Base-by-base conservation (phyloP, 2,113 vertebrate genomes). In the Elachura formosa region DNA sequence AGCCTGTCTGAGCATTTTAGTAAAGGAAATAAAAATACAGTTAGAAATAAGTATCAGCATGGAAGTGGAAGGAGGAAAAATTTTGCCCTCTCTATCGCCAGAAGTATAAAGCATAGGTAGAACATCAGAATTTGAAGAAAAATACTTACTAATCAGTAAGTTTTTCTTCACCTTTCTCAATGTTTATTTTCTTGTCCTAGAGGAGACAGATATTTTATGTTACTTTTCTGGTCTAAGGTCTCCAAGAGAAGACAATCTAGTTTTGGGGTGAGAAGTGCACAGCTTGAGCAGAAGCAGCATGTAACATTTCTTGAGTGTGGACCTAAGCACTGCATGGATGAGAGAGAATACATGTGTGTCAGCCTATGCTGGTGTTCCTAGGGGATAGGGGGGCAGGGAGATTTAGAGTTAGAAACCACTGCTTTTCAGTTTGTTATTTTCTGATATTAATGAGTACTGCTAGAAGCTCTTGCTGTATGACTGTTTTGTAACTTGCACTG, bases 11-110 rank as follows among this genome's bases (percentile, higher is more conserved):
- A 56, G 66, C 54, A 58, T 25, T 87, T 82, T 33, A 79, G 45
- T 58, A 49, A 64, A 78, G 91, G 19, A 71, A 90, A 72, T 31
- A 51, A 54, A 77, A 84, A 68, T 28, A 46, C 40, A 4, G 15
- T 61, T 61, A 62, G 36, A 85, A 74, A 15, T 54, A 62, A 55
- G 3, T 45, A 72, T 45, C 22, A 40, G 19, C 7, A 11, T 21
- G 34, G 45, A 67, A 68, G 40, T 19, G 11, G 23, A 10, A 8
- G 6, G 23, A 4, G 2, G 1, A 0, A 3, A 13, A 56, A 5
- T 26, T 49, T 64, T 68, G 36, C 9, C 4, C 10, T 62, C 12
- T 82, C 5, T 3, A 24, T 33, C 10, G 5, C 20, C 9, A 12
- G 12, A 71, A 43, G 9, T 29, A 46, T 5, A 69, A 79, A 62